Evolutionary conservation across 2,113 vertebrate species (phyloP), one percentile per base, ranked within the genome.

Genomic region (Tapirus terrestris): DNA sequence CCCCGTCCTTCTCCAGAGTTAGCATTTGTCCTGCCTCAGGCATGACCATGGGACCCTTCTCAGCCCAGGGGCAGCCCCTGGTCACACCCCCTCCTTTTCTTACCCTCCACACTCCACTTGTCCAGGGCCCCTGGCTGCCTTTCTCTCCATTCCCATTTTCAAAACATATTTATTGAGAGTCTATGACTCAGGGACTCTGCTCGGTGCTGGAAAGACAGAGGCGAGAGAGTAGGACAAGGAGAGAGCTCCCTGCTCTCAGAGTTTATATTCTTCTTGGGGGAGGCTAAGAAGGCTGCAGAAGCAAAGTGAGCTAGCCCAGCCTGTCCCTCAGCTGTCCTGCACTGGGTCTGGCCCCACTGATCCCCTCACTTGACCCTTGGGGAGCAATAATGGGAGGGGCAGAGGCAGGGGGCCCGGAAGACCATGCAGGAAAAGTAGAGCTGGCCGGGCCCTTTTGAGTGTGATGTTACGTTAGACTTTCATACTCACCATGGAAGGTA

Each of bases 261-360:
- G 51, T 17, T 48, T n/a, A 23, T 29, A 1, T 18, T 61, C 65
- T 65, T 60, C 89, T 51, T 33, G 39, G 10, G 23, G 60, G 60
- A 68, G 67, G 33, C 39, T 4, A 16, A 8, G 16, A 60, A 68
- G 61, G 33, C 5, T 21, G 10, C 27, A 7, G 33, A 27, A 75
- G 75, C 36, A 4, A 23, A 45, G 45, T 2, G 7, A 6, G 8
- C 16, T 23, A 14, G 6, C 29, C 45, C n/a, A 27, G 67, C 65
- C 80, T 12, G 4, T n/a, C 73, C 25, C 18, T 39, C 1, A 0
- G 67, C 56, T 0, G 5, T n/a, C 75, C 67, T 53, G 31, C 2
- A 33, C 12, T 2, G 0, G 3, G 1, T 61, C 29, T 58, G 60
- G 7, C 18, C 39, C 25, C 8, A 60, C 39, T 70, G 58, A 27